These are phyloP conservation scores for Aldrovandia affinis DNA, from an alignment of 2,797 vertebrate genomes.

Conservation along the genomic window DNA sequence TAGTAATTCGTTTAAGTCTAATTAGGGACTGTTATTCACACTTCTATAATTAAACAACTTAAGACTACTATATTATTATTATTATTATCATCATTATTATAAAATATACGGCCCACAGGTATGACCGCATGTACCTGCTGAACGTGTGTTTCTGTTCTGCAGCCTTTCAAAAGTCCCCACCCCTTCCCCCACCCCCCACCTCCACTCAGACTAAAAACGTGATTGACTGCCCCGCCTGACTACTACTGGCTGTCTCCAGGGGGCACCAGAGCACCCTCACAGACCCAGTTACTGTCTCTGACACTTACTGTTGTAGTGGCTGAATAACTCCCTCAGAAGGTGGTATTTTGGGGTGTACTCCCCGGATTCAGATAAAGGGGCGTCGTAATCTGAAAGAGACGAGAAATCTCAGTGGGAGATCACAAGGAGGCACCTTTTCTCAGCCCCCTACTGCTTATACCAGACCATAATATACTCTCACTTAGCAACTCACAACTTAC, in stretches of 20 bases:
- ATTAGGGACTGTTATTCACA: too few species aligned
- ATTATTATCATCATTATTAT: too few species aligned
- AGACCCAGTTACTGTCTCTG: background rate
- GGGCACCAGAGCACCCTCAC: background rate
- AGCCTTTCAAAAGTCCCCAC: background rate
- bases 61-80: too few species aligned
- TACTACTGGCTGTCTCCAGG: background rate
- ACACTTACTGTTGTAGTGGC: conserved; percentile 75
- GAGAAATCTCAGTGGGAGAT: background rate
- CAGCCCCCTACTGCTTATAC: too few species aligned
- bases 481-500: too few species aligned
- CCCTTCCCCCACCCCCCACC: background rate
- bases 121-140: too few species aligned
- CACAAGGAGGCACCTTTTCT: background rate
- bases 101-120: too few species aligned
- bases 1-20: too few species aligned
- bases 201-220: background rate
- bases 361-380: conserved; percentile 88
- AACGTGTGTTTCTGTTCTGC: background rate
- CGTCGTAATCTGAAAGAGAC: conserved; percentile 88
- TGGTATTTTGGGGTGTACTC: conserved; percentile 88
- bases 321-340: conserved; percentile 80
- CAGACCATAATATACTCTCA: background rate
- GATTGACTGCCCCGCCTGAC: background rate
- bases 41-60: too few species aligned